Base-by-base conservation (phyloP, 1,140 invertebrate genomes). In the Leptinotarsa undecemlineata region DNA sequence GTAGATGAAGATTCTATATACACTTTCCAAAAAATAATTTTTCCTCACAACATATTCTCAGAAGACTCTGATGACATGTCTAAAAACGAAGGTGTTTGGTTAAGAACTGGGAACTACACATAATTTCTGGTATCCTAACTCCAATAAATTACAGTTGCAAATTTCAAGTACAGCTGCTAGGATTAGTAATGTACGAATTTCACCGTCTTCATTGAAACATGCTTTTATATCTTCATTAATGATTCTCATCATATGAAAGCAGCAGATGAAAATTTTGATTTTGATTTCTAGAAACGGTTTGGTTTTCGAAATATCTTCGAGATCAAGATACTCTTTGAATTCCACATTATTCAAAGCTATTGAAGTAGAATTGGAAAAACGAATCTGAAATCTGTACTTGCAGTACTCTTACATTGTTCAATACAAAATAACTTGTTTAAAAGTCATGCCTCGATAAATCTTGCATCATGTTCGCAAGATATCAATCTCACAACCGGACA, bases 261-360 rank as follows among this genome's bases (percentile, higher is more conserved):
- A 23, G 3, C 21, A 23, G 21, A 23, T 23, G 21, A 3, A 23
- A 23, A 23, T 23, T 23, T 23, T 23, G 0, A 23, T 23, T 3
- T 3, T 23, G 21, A 23, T 23, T 23, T 23, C 21, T 23, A 23
- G 21, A 23, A 23, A 23, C 21, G 21, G 21, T 23, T 23, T 23
- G 21, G 21, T 23, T 23, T 23, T 23, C 21, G 3, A 23, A 23
- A 23, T 23, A 23, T 3, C 21, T 23, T 23, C 21, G 21, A 23
- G 48, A 51, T 51, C 48, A 3, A 51, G 48, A 51, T 51, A 11
- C 3, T 51, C 48, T 51, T 51, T 51, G 3, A 51, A 51, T 51
- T 51, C 48, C 48, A 51, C 17, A 51, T 51, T 51, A 51, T 51
- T 51, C 48, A 13, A 51, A 3, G 48, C 48, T 73, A 75, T 81